Conservation (phyloP, 53 echinoderm and acorn worm species). For the Holothuria leucospilota region DNA sequence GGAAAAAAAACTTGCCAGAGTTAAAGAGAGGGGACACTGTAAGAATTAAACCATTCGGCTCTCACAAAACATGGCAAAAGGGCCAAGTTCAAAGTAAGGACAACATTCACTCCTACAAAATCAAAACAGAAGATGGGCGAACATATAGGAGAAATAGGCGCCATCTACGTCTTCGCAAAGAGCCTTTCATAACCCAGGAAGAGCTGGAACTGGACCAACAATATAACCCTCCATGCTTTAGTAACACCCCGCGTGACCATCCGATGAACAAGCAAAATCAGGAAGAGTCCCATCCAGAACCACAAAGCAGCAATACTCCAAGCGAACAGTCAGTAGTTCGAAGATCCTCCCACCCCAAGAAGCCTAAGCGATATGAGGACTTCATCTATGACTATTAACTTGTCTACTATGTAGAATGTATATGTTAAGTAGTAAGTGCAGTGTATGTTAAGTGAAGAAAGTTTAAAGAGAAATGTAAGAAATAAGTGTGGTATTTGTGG, state of each 20-base stretch:
- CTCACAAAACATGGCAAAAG: conserved; percentile 28
- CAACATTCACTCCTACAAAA: conserved; percentile 57
- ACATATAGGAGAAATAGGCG: too few relatives aligned
- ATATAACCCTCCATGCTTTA: background rate
- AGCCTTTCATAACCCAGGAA: background rate
- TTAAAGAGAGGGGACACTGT: conserved; percentile 21
- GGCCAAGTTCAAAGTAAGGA: conserved; percentile 36
- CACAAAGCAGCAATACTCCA: conserved; percentile 20
- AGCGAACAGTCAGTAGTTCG: conserved; percentile 11
- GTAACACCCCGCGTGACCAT: too few relatives aligned
- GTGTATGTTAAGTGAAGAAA: background rate
- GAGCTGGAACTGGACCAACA: background rate
- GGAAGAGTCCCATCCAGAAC: too few relatives aligned
- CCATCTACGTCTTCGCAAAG: background rate
- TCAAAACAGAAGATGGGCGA: too few relatives aligned
- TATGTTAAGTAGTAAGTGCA: too few relatives aligned
- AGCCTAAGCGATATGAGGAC: conserved; percentile 22
- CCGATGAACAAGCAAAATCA: too few relatives aligned
- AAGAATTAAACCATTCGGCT: too few relatives aligned
- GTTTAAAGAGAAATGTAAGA: too few relatives aligned
- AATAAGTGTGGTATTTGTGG: too few relatives aligned
- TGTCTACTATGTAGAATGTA: conserved; percentile 15
- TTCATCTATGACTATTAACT: background rate
- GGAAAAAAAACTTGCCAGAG: conserved; percentile 37
- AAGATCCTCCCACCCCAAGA: conserved; percentile 8